Conservation (phyloP, 1,140 invertebrate species). For the Lerema accius region DNA sequence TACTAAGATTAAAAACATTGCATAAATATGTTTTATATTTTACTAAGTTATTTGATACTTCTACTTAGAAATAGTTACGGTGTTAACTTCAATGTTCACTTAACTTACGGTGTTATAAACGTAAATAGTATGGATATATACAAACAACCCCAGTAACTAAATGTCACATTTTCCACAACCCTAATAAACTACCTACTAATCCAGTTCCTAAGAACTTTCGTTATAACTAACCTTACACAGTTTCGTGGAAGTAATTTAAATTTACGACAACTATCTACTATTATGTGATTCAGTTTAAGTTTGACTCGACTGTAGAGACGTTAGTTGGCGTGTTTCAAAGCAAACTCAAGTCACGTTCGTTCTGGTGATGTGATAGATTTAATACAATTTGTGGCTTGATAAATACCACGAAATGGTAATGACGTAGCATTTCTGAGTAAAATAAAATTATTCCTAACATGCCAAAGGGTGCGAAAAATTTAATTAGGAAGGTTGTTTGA, state of each 20-base stretch:
- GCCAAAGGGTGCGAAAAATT: too few relatives aligned
- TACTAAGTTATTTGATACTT: too few relatives aligned
- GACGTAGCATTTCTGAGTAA: background rate
- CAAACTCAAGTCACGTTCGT: slow-evolving; percentile 24
- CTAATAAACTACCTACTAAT: background rate
- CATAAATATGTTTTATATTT: too few relatives aligned
- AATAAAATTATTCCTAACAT: too few relatives aligned
- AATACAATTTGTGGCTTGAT: slow-evolving; percentile 26
- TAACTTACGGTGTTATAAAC: too few relatives aligned
- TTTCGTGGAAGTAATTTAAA: slow-evolving; percentile 7
- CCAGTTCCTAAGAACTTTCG: background rate
- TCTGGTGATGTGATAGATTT: slow-evolving; percentile 26
- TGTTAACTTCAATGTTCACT: too few relatives aligned
- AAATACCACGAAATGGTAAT: slow-evolving; percentile 4
- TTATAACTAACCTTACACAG: background rate
- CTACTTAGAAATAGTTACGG: too few relatives aligned
- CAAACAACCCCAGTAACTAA: background rate
- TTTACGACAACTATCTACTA: slow-evolving; percentile 16
- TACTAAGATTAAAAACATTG: too few relatives aligned
- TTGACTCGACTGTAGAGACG: slow-evolving; percentile 10
- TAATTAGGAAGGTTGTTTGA: too few relatives aligned
- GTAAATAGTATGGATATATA: too few relatives aligned
- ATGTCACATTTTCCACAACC: background rate
- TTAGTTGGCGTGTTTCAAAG: slow-evolving; percentile 19
- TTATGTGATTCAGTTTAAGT: slow-evolving; percentile 9